Percentiles rank a stretch among this genome's conserved stretches.
phyloP scores from a whole-genome alignment of 92 coral and sea anemone genomes.

The Virgularia gustaviana region DNA sequence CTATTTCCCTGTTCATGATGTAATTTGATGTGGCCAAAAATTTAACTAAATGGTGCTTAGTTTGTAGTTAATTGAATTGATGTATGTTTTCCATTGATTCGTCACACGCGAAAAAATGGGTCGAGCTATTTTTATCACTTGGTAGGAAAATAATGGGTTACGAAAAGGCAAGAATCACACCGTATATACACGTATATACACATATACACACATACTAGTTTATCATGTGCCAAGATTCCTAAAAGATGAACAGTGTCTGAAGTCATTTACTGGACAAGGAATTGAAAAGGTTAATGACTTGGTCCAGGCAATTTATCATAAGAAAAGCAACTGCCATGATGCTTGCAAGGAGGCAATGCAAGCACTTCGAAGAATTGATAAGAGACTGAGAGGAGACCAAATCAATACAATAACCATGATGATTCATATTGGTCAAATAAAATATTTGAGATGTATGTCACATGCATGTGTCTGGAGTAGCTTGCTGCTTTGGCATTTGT shows the following conservation, averaged over 20 bases:
- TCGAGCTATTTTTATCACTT: conserved; percentile 16
- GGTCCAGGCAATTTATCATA: conserved; percentile 42
- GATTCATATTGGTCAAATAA: conserved; percentile 39
- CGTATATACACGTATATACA: conserved; percentile 50
- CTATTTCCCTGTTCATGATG: too few species aligned
- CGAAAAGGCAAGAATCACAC: conserved; percentile 36
- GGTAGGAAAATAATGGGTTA: conserved; percentile 15
- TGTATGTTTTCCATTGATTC: not conserved
- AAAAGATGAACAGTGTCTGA: not conserved
- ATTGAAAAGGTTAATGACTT: conserved; percentile 50
- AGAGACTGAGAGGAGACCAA: not conserved
- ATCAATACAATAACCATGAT: not conserved
- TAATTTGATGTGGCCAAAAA: too few species aligned
- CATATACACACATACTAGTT: conserved; percentile 10
- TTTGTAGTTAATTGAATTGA: not conserved
- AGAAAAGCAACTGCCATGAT: conserved; percentile 47
- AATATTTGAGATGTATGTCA: conserved; percentile 47
- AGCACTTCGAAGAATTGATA: conserved; percentile 47
- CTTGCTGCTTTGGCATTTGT: too few species aligned
- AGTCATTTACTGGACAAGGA: conserved; percentile 52
- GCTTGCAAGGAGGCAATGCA: conserved; percentile 47
- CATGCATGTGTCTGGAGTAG: too few species aligned
- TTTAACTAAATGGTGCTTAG: too few species aligned
- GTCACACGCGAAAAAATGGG: conserved; percentile 30
- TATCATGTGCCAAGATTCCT: conserved; percentile 43